Conservation (phyloP, 2,888 invertebrate genomes). For the Pristionchus entomophagus region DNA sequence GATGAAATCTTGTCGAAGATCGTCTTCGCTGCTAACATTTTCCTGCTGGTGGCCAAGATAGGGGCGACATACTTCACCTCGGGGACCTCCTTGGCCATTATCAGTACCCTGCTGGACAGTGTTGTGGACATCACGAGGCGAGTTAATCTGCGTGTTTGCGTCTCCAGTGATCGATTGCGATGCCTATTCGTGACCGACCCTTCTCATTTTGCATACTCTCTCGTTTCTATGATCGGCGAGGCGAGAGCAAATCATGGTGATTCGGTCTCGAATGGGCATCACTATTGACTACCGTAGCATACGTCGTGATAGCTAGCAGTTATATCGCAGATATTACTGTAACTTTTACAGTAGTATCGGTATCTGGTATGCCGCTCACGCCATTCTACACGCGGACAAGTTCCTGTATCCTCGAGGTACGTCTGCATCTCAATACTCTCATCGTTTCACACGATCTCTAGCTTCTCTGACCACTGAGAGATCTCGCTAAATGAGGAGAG, state of each 20-base stretch:
- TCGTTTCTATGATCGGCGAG: no score
- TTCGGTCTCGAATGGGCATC: no score
- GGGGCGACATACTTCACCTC: conserved; percentile 50
- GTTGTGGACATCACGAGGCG: conserved; percentile 57
- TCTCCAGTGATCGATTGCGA: conserved; percentile 13
- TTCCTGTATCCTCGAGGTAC: conserved; percentile 45
- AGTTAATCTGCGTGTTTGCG: background rate
- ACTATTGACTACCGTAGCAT: no score
- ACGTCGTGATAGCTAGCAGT: no score
- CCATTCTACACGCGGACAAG: conserved; percentile 53
- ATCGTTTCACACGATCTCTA: no score
- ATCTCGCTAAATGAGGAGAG: no score
- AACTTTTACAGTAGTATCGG: conserved; percentile 54
- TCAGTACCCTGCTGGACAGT: conserved; percentile 53
- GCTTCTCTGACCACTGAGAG: no score
- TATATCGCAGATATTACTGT: no score
- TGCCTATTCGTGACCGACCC: no score
- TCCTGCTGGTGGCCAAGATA: conserved; percentile 50
- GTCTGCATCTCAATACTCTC: no score
- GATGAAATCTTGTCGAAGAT: conserved; percentile 51
- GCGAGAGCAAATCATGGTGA: no score
- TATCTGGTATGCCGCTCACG: conserved; percentile 53
- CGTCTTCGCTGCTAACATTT: conserved; percentile 51
- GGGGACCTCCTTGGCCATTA: conserved; percentile 55
- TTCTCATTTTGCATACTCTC: no score